A percentile compares a stretch with the other conserved stretches of the same genome.
phyloP scores from a whole-genome alignment of 2,888 invertebrate genomes.

The Pediacus dermestoides region DNA sequence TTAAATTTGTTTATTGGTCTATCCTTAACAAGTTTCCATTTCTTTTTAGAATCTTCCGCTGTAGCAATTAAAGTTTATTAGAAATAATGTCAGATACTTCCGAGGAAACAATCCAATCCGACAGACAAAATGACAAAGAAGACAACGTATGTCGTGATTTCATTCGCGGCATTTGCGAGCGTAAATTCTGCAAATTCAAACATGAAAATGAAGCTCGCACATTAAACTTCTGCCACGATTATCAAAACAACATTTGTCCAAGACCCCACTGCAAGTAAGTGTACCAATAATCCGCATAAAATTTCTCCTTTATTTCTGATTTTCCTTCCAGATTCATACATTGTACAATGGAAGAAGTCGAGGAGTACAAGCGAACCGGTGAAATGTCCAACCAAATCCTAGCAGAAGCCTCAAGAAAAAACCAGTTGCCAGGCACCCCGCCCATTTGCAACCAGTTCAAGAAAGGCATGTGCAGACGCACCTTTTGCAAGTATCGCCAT shows the following conservation, averaged over 20 bases:
- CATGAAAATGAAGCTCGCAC: conserved; percentile 50
- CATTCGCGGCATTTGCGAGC: conserved; percentile 56
- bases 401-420: conserved; percentile 48
- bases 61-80: background rate
- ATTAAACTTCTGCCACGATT: conserved; percentile 61
- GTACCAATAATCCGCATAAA: conserved; percentile 7
- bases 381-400: conserved; percentile 62
- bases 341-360: conserved; percentile 72
- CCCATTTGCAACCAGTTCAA: conserved; percentile 54
- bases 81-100: conserved; percentile 43
- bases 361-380: conserved; percentile 68
- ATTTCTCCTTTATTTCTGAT: background rate
- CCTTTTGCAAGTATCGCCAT: conserved; percentile 47
- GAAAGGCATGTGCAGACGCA: conserved; percentile 51
- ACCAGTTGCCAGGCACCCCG: conserved; percentile 47
- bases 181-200: conserved; percentile 55
- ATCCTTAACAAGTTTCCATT: too few species aligned
- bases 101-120: conserved; percentile 38
- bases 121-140: conserved; percentile 38
- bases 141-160: conserved; percentile 57
- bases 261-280: conserved; percentile 62
- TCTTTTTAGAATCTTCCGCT: too few species aligned
- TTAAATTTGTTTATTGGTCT: too few species aligned
- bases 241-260: conserved; percentile 72
- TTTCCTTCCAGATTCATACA: conserved; percentile 66